Evolutionary conservation across 2,113 vertebrate genomes (phyloP), one percentile per base, ranked within the genome.

Genomic region (Gasterosteus nipponicus): DNA sequence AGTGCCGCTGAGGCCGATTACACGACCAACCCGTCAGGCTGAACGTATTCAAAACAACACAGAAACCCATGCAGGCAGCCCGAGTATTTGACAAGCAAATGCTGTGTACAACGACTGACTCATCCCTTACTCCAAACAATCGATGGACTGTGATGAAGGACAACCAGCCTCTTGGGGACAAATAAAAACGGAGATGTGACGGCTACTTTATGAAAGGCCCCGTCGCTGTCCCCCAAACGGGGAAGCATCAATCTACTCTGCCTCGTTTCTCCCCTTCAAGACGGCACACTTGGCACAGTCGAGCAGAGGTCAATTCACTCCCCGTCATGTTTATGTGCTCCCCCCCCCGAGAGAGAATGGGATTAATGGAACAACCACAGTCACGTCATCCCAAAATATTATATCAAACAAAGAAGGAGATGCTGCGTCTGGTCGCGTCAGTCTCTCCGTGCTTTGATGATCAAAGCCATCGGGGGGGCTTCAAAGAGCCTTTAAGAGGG

Each of bases 381-480:
- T 22, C 5, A 29, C 75, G 70, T 75, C 62, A 65, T 59, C 64
- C 31, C 33, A 65, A 84, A 74, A 82, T 63, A 71, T 61, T 64
- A 56, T 47, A 41, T 78, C 73, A 80, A 75, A 77, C 70, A 58
- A 62, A 19, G 58, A 39, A 8, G 3, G 63, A 33, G 69, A 75
- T 62, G 22, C 61, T 12, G n/a, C 8, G 65, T 31, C 33, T 66
- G 65, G 75, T 78, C 31, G 2, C 56, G 84, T 86, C 84, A 77
- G 64, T 84, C 85, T 63, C 85, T 63, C 38, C 18, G n/a, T n/a
- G 86, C 93, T 94, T 94, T 94, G 93, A 95, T 93, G 90, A 88
- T 93, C 76, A 93, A 93, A 93, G 89, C 74, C 39, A 31, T 42
- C 68, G 41, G 82, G 54, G 54, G 42, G 73, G 83, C 89, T 88